Evolutionary conservation across 2,888 invertebrate genomes (phyloP), one percentile per base, ranked within the genome.

Genomic region (Netelia fuscicornis): DNA sequence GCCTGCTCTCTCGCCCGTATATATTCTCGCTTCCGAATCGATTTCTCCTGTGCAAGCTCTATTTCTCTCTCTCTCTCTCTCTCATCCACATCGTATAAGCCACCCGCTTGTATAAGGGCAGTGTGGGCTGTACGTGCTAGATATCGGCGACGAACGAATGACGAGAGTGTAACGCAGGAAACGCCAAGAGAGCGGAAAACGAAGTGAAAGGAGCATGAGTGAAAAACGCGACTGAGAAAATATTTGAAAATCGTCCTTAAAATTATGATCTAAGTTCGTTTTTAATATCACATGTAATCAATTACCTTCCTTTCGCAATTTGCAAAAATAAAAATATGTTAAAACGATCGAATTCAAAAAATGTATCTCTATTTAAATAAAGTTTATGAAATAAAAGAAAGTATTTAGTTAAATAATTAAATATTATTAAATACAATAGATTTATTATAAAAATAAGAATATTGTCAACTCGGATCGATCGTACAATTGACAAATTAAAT

Each of bases 31-130:
- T 81, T 76, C 62, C 54, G 70, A 75, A 81, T 81, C 81, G 81
- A 81, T 81, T 81, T 76, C 81, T 30, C 68, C 65, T 75, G 60
- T 81, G 81, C 70, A 76, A 81, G 75, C 44, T 54, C 52, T 30
- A 60, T 44, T 62, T 20, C 79, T 70, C 56, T 70, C 70, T 20
- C 30, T 30, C 37, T 72, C n/a, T 65, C 54, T 71, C 56, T 56
- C 56, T 56, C 20, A 64, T 75, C 44, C 65, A 42, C 58, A 65
- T 67, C 54, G 58, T 56, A 13, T 42, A 56, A 52, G n/a, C 30
- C 30, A 30, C 20, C 60, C 23, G 9, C 17, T 25, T 13, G 52
- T 52, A n/a, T n/a, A 52, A 11, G 13, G 11, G 3, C 11, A 52
- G n/a, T n/a, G 52, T 2, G 52, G 23, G 8, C 60, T 23, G 70